These are phyloP conservation scores for Drosophila prosaltans DNA, from an alignment of 1,140 invertebrate species.

Conservation along the genomic window DNA sequence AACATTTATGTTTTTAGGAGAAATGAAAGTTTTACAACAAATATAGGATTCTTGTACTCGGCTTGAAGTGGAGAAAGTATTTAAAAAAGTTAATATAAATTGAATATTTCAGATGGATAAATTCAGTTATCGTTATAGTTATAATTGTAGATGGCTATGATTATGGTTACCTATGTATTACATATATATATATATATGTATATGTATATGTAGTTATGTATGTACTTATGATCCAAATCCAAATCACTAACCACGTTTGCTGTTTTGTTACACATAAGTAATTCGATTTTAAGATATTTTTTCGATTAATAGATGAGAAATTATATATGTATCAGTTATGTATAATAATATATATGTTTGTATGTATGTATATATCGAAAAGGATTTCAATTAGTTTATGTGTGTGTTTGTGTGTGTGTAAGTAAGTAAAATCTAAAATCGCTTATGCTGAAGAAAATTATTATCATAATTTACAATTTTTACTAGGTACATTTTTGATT, in stretches of 20 bases:
- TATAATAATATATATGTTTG: not conserved
- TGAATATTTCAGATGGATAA: constrained; percentile 17
- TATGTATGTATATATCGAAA: not conserved
- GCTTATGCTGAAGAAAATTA: constrained; percentile 68
- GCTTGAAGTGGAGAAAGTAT: not conserved
- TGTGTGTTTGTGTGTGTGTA: not conserved
- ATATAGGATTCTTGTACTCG: not conserved
- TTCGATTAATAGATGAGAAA: constrained; percentile 2
- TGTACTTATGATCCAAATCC: constrained; percentile 71
- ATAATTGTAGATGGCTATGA: constrained; percentile 14
- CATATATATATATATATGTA: constrained; percentile 1
- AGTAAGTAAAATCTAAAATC: constrained; percentile 44
- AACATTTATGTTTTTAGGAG: not conserved
- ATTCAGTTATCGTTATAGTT: not conserved
- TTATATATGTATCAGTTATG: not conserved
- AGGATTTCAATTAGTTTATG: constrained; percentile 30
- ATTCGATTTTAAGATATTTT: constrained; percentile 26
- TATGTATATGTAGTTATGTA: not conserved
- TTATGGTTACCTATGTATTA: constrained; percentile 40
- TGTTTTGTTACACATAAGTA: constrained; percentile 51
- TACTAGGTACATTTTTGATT: constrained; percentile 69
- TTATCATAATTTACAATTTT: constrained; percentile 78
- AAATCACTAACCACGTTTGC: constrained; percentile 82
- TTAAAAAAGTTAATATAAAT: not conserved
- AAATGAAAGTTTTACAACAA: constrained; percentile 9